Conservation (phyloP, 2,888 invertebrate species). For the Phengaris arion region DNA sequence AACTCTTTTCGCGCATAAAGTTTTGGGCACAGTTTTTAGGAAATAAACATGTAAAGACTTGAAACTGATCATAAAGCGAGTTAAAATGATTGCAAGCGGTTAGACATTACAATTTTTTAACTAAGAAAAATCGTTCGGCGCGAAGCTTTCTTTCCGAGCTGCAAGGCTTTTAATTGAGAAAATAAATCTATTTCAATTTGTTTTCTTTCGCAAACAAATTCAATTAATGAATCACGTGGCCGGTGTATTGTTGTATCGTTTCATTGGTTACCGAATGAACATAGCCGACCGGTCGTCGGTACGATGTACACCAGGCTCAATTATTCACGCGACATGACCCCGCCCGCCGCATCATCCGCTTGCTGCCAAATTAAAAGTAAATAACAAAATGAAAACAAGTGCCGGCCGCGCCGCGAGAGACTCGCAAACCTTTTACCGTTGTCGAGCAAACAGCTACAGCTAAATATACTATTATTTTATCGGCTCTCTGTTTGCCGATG, state of each 20-base stretch:
- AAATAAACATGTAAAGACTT: not conserved
- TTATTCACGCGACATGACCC: slow-evolving; percentile 73
- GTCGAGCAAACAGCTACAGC: slow-evolving; percentile 73
- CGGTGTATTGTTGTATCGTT: slow-evolving; percentile 9
- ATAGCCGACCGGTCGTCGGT: slow-evolving; percentile 29
- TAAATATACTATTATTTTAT: slow-evolving; percentile 76
- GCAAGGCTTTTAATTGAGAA: slow-evolving; percentile 2
- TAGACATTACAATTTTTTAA: not conserved
- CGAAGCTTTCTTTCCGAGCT: not conserved
- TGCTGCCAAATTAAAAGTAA: slow-evolving; percentile 80
- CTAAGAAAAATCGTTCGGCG: not conserved
- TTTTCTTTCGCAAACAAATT: not conserved
- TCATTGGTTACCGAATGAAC: slow-evolving; percentile 19
- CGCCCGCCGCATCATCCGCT: slow-evolving; percentile 72
- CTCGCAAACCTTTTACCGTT: slow-evolving; percentile 78
- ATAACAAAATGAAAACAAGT: slow-evolving; percentile 79
- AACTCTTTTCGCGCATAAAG: not conserved
- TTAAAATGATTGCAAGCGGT: not conserved
- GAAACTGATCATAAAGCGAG: not conserved
- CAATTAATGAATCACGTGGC: slow-evolving; percentile 19
- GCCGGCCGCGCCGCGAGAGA: slow-evolving; percentile 66
- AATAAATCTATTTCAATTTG: slow-evolving; percentile 8
- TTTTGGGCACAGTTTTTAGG: not conserved
- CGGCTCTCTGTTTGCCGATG: slow-evolving; percentile 68
- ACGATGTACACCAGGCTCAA: slow-evolving; percentile 52